These are phyloP conservation scores for Eurytoma californica DNA, from an alignment of 2,888 invertebrate genomes.

Conservation along the genomic window DNA sequence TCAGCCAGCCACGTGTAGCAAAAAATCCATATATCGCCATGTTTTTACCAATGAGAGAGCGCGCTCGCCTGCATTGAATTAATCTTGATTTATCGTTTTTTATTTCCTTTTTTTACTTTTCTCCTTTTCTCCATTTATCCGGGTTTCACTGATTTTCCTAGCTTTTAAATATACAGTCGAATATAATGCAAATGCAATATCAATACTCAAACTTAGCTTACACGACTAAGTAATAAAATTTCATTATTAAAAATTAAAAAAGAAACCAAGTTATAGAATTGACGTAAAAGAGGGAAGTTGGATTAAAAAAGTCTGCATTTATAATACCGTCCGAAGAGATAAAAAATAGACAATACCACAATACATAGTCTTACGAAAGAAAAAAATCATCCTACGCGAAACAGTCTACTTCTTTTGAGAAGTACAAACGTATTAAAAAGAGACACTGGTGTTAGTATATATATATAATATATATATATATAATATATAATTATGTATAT, in stretches of 20 bases:
- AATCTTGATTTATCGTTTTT: slow-evolving; percentile 46
- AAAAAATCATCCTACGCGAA: slow-evolving; percentile 49
- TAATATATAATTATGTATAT: slow-evolving; percentile 22
- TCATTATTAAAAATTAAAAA: slow-evolving; percentile 49
- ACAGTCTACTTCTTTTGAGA: slow-evolving; percentile 53
- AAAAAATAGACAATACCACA: slow-evolving; percentile 56
- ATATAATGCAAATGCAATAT: slow-evolving; percentile 53
- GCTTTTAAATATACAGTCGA: slow-evolving; percentile 54
- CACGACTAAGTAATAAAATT: slow-evolving; percentile 55
- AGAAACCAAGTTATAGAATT: slow-evolving; percentile 31
- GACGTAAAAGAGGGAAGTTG: slow-evolving; percentile 46
- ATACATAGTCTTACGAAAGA: slow-evolving; percentile 50
- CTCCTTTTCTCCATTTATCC: slow-evolving; percentile 1
- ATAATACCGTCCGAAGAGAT: slow-evolving; percentile 52
- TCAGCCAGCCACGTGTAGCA: slow-evolving; percentile 56
- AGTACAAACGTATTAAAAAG: slow-evolving; percentile 56
- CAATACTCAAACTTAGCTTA: slow-evolving; percentile 56
- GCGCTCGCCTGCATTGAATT: slow-evolving; percentile 44
- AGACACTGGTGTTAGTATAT: slow-evolving; percentile 56
- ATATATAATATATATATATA: slow-evolving; percentile 17
- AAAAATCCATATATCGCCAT: slow-evolving; percentile 51
- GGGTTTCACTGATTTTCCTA: slow-evolving; percentile 30
- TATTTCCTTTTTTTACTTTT: slow-evolving; percentile 18
- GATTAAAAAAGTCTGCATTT: slow-evolving; percentile 49
- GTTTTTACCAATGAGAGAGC: slow-evolving; percentile 36